Evolutionary conservation across 2,888 invertebrate species (phyloP).

Genomic region (Troides aeacus): DNA sequence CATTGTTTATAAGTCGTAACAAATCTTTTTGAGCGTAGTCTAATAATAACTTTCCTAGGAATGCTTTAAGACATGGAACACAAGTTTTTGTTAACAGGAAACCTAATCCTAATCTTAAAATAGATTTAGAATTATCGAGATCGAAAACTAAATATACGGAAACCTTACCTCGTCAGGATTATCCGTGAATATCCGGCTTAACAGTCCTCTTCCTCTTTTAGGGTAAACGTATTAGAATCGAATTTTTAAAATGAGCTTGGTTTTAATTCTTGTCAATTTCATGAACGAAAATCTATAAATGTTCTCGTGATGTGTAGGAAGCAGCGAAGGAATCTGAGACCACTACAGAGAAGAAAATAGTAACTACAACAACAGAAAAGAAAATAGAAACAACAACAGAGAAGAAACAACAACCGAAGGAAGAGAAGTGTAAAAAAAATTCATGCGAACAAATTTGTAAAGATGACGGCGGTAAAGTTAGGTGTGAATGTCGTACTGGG

Average conservation of each 20-base stretch:
- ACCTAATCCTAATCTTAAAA: constrained; percentile 23
- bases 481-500: constrained; percentile 59
- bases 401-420: constrained; percentile 37
- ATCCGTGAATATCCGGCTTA: constrained; percentile 22
- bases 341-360: constrained; percentile 38
- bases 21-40: neutral
- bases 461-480: constrained; percentile 52
- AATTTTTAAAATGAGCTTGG: too few species aligned
- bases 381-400: neutral
- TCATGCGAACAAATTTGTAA: constrained; percentile 65
- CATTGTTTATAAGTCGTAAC: too few species aligned
- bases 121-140: constrained; percentile 22
- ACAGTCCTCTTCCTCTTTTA: neutral
- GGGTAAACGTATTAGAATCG: neutral
- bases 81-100: constrained; percentile 7
- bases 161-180: constrained; percentile 24
- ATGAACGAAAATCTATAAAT: neutral
- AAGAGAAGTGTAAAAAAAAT: constrained; percentile 52
- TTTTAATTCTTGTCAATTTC: too few species aligned
- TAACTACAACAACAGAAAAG: constrained; percentile 29
- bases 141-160: constrained; percentile 19
- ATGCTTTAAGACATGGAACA: neutral
- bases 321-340: constrained; percentile 52
- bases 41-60: neutral
- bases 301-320: constrained; percentile 43